Conservation (phyloP, 2,888 invertebrate species). For the Cosmia pyralina region DNA sequence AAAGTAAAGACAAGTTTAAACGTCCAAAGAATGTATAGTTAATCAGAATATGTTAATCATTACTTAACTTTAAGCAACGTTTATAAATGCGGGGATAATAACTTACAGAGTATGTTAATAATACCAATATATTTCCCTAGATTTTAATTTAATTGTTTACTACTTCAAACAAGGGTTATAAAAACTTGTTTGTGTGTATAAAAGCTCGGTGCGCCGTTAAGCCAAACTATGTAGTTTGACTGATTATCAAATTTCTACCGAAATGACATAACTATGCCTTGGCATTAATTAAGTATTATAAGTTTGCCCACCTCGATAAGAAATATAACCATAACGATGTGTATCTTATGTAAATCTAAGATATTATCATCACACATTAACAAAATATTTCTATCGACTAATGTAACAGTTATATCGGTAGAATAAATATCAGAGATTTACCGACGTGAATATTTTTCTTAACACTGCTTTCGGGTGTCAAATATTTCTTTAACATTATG, state of each 20-base stretch:
- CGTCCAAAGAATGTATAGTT: not conserved
- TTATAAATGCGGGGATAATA: not conserved
- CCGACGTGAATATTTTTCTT: conserved; percentile 33
- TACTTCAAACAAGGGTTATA: too few relatives aligned
- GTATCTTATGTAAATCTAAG: conserved; percentile 36
- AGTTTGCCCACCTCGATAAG: not conserved
- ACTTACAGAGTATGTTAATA: not conserved
- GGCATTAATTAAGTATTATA: not conserved
- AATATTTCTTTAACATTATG: conserved; percentile 53
- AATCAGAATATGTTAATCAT: not conserved
- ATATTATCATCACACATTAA: conserved; percentile 31
- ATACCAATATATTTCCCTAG: too few relatives aligned
- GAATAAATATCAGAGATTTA: conserved; percentile 54
- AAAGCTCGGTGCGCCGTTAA: too few relatives aligned
- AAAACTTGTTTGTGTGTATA: too few relatives aligned
- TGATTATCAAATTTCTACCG: not conserved
- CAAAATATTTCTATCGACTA: conserved; percentile 46
- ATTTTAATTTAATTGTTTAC: too few relatives aligned
- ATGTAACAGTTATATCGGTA: conserved; percentile 41
- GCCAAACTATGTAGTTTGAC: not conserved
- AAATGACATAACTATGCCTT: not conserved
- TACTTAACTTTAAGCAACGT: not conserved
- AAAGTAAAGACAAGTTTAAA: not conserved
- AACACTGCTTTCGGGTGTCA: conserved; percentile 54
- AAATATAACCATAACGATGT: not conserved